Conservation (phyloP, 2,797 vertebrate genomes). For the Cichlasoma orientale region DNA sequence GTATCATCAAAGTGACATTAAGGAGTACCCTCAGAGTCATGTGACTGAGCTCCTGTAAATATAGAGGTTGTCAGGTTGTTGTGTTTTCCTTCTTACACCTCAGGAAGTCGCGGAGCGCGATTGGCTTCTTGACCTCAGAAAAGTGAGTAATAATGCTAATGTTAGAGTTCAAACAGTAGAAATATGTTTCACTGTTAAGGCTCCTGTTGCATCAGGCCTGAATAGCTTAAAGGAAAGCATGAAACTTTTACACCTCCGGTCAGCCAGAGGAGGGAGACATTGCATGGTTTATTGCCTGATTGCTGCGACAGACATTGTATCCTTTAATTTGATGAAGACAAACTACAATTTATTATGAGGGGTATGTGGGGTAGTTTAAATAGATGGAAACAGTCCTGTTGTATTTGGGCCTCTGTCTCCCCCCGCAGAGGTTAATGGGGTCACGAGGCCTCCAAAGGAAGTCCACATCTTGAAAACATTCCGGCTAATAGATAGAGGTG, state of each 20-base stretch:
- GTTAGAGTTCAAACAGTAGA: background rate
- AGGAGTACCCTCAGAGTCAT: background rate
- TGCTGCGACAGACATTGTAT: background rate
- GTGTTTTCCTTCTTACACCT: background rate
- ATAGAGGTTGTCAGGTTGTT: background rate
- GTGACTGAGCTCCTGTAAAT: background rate
- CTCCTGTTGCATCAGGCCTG: too few relatives aligned
- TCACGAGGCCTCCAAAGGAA: constrained; percentile 35
- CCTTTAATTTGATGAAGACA: background rate
- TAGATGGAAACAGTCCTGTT: background rate
- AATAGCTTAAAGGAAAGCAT: background rate
- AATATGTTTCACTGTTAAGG: background rate
- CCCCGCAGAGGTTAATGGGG: constrained; percentile 48
- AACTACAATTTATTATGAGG: background rate
- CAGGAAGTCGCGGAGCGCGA: too few relatives aligned
- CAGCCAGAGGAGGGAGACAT: constrained; percentile 70
- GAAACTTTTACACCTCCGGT: background rate
- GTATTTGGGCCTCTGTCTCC: background rate
- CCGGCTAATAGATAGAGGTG: constrained; percentile 28
- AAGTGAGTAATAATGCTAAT: background rate
- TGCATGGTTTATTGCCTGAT: constrained; percentile 14
- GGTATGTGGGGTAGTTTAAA: accelerated
- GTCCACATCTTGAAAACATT: constrained; percentile 67
- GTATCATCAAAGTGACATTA: background rate
- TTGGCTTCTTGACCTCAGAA: background rate